phyloP scores from a whole-genome alignment of 2,888 invertebrate genomes.

The Adelognathus sp. region DNA sequence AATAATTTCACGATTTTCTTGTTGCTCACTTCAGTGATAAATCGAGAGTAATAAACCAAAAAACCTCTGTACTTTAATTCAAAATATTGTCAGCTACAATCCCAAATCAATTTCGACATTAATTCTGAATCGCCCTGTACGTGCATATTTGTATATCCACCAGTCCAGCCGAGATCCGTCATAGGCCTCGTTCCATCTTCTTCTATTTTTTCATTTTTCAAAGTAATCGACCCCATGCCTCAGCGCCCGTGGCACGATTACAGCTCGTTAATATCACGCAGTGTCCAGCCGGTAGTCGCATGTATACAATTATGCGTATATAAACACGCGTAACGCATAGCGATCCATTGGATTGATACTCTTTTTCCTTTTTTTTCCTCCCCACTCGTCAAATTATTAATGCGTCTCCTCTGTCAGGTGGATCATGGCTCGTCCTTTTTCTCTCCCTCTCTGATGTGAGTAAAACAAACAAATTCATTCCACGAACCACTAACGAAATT shows the following conservation, averaged over 20 bases:
- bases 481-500: slow-evolving; percentile 26
- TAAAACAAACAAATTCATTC: slow-evolving; percentile 34
- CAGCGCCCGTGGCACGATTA: slow-evolving; percentile 63
- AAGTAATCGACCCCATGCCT: slow-evolving; percentile 65
- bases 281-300: slow-evolving; percentile 62
- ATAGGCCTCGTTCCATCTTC: slow-evolving; percentile 23
- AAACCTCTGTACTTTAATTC: no score
- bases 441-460: neutral
- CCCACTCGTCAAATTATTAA: slow-evolving; percentile 20
- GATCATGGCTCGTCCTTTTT: neutral
- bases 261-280: slow-evolving; percentile 70
- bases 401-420: neutral
- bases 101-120: no score
- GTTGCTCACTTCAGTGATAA: no score
- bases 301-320: slow-evolving; percentile 43
- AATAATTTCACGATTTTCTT: no score
- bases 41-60: no score
- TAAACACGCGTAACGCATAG: slow-evolving; percentile 9
- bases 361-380: neutral
- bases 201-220: slow-evolving; percentile 9
- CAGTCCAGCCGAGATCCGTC: slow-evolving; percentile 1
- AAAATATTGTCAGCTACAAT: no score
- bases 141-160: neutral
- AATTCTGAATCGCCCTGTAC: no score
- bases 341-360: slow-evolving; percentile 19